Conservation (phyloP, 2,113 vertebrate species). For the Heterocephalus glaber region DNA sequence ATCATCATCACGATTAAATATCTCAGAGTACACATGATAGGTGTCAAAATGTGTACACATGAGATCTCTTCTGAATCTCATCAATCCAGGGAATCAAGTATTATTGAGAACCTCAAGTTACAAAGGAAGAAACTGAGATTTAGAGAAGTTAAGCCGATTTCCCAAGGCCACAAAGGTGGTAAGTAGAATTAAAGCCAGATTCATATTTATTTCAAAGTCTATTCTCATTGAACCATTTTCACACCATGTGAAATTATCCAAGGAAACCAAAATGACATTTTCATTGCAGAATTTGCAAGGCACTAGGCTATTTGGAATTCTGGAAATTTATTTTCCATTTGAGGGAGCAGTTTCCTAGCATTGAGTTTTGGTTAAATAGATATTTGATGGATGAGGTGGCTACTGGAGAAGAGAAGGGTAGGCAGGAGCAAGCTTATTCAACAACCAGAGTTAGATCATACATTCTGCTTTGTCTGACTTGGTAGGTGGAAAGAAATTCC, state of each 20-base stretch:
- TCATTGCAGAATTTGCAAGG: constrained; percentile 11
- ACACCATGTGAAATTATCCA: constrained; percentile 51
- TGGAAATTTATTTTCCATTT: constrained; percentile 44
- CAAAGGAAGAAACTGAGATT: constrained; percentile 37
- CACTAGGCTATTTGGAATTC: constrained; percentile 52
- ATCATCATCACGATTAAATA: not conserved
- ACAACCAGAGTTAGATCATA: not conserved
- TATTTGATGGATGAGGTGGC: constrained; percentile 19
- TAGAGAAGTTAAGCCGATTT: not conserved
- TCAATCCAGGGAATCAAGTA: not conserved
- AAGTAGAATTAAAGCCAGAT: constrained; percentile 48
- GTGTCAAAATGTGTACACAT: not conserved
- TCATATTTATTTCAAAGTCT: constrained; percentile 33
- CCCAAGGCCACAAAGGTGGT: not conserved
- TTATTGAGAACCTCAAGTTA: constrained; percentile 38
- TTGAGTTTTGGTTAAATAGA: constrained; percentile 48
- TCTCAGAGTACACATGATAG: not conserved
- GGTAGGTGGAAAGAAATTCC: constrained; percentile 21
- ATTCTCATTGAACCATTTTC: constrained; percentile 26
- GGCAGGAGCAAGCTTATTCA: not conserved
- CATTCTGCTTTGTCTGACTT: constrained; percentile 37
- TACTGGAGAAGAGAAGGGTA: not conserved
- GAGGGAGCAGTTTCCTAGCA: constrained; percentile 44
- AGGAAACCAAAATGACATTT: constrained; percentile 51
- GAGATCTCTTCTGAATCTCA: not conserved